Evolutionary conservation across 2,113 vertebrate species (phyloP).

Genomic region (Pogonocichla stellata): DNA sequence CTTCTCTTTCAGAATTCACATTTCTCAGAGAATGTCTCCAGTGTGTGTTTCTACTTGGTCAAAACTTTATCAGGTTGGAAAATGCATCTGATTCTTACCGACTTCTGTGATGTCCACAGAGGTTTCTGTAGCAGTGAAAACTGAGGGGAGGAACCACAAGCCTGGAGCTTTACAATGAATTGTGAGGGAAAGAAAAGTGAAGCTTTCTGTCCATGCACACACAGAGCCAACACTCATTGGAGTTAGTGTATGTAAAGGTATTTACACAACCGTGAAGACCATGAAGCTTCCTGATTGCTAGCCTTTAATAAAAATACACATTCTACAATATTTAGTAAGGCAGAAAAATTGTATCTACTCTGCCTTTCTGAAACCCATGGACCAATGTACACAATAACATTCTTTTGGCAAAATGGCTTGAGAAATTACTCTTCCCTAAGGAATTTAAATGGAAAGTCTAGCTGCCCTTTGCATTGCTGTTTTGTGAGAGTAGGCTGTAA

Average conservation of each 20-base stretch:
- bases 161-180: not conserved
- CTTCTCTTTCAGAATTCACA: not conserved
- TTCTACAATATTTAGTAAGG: not conserved
- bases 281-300: not conserved
- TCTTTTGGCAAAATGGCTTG: not conserved
- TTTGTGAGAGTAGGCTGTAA: constrained; percentile 12
- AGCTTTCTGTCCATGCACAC: not conserved
- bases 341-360: not conserved
- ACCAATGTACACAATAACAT: not conserved
- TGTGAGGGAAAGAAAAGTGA: not conserved
- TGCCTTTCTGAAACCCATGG: not conserved
- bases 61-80: not conserved
- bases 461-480: not conserved
- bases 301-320: not conserved
- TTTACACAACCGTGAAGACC: not conserved
- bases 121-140: not conserved
- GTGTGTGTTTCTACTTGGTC: not conserved
- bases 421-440: constrained; percentile 16
- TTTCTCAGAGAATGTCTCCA: not conserved
- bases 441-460: constrained; percentile 25
- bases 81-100: not conserved
- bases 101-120: not conserved
- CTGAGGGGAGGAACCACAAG: not conserved
- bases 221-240: not conserved
- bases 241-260: not conserved